These are phyloP conservation scores for Oncorhynchus masou DNA, from an alignment of 2,113 vertebrate species.

Conservation along the genomic window DNA sequence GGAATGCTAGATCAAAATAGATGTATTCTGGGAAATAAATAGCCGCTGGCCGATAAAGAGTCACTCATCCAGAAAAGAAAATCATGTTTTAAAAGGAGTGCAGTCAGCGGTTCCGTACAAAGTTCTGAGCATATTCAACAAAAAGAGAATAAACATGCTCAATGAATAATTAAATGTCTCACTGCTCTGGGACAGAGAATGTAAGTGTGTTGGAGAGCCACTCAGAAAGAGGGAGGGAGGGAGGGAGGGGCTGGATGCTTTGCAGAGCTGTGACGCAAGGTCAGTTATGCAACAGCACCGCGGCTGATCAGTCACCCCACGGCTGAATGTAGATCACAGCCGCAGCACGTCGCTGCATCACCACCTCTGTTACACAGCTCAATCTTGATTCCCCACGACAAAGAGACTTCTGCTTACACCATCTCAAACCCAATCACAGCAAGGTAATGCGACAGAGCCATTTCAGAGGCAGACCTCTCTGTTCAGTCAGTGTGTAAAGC, in stretches of 20 bases:
- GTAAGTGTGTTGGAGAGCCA: slow-evolving; percentile 26
- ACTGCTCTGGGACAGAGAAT: slow-evolving; percentile 11
- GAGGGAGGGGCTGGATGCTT: slow-evolving; percentile 36
- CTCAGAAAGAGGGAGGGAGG: slow-evolving; percentile 20
- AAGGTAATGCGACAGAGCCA: slow-evolving; percentile 24
- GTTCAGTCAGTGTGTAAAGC: neutral
- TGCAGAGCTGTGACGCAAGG: slow-evolving; percentile 70
- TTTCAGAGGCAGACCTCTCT: slow-evolving; percentile 15
- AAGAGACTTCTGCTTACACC: neutral
- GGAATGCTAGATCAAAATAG: neutral
- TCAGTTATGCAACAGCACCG: slow-evolving; percentile 81
- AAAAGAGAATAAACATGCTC: slow-evolving; percentile 18
- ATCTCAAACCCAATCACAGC: slow-evolving; percentile 11
- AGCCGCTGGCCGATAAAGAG: neutral
- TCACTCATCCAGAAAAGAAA: neutral
- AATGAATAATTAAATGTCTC: slow-evolving; percentile 34
- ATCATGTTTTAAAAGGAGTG: slow-evolving; percentile 11
- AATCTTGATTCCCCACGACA: slow-evolving; percentile 11
- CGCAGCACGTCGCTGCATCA: neutral
- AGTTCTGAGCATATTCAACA: slow-evolving; percentile 2
- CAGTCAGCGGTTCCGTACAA: slow-evolving; percentile 14
- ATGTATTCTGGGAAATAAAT: neutral
- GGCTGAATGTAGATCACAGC: slow-evolving; percentile 70
- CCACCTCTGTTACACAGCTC: slow-evolving; percentile 2
- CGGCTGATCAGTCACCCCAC: slow-evolving; percentile 66